These are phyloP conservation scores for Dryoscopus gambensis DNA, from an alignment of 2,113 vertebrate species.

Conservation along the genomic window DNA sequence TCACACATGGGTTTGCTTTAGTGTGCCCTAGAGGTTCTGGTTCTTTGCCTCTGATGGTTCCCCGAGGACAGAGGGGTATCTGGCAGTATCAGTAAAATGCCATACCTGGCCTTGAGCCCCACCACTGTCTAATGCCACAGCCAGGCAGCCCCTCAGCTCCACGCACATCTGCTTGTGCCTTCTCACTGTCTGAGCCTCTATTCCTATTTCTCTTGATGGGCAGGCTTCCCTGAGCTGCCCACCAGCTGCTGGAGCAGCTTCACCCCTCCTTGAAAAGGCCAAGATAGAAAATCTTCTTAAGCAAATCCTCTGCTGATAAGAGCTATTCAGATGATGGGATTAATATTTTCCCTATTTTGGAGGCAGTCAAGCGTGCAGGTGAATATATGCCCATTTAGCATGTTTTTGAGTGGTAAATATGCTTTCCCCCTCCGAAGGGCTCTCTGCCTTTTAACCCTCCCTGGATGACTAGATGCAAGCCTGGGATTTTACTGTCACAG, in stretches of 20 bases:
- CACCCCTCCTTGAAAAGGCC: background rate
- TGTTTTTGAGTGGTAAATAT: background rate
- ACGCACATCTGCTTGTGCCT: rapidly evolving
- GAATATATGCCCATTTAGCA: conserved; percentile 21
- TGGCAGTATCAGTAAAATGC: background rate
- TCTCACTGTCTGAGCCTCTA: background rate
- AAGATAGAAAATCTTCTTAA: conserved; percentile 42
- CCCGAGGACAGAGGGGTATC: rapidly evolving
- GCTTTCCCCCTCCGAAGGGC: background rate
- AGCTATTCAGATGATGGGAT: conserved; percentile 16
- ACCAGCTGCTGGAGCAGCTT: background rate
- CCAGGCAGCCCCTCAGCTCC: background rate
- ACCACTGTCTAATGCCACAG: rapidly evolving
- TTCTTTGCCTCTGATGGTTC: background rate
- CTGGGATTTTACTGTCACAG: background rate
- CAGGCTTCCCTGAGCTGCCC: background rate
- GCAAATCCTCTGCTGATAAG: conserved; percentile 29
- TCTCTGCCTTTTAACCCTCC: conserved; percentile 35
- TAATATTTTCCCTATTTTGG: conserved; percentile 8
- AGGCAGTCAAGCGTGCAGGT: background rate
- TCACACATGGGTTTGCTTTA: background rate
- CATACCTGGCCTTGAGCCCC: background rate
- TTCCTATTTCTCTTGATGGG: background rate
- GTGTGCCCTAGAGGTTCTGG: background rate
- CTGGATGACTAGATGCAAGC: background rate